Base-by-base conservation (phyloP, 1,140 invertebrate genomes). In the Coptotermes formosanus region DNA sequence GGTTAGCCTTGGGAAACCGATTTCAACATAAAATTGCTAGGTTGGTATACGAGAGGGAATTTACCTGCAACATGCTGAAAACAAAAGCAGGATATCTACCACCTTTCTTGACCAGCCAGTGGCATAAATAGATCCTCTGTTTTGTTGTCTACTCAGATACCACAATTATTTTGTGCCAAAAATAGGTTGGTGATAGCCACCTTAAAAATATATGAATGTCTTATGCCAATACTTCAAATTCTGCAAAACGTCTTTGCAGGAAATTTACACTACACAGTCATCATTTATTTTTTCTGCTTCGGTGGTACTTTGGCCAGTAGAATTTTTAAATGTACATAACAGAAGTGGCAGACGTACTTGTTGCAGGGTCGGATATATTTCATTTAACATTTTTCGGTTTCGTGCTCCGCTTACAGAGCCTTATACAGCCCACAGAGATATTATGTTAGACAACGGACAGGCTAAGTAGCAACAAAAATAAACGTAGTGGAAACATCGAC, bases 1-100 rank as follows among this genome's bases (percentile, higher is more conserved):
- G 25, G 6, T 75, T 75, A 75, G 64, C 64, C 64, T 75, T 75
- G 64, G 64, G 64, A 25, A 25, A 75, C 8, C 64, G 64, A 75
- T 75, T 75, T 75, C 64, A 30, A 75, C 64, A 75, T 25, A 75
- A 75, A 75, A 75, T 75, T 75, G 64, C 64, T 30, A 75, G n/a
- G 59, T 64, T 1, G 2, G n/a, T n/a, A 75, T 8, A 14, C 0
- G 25, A 14, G 64, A 30, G 0, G 9, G 7, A 30, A 8, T 75
- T 75, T 75, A 75, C 64, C 64, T 75, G 64, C n/a, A 75, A 75
- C 64, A n/a, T 75, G 2, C 14, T 30, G 3, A 75, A 75, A 75
- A 75, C 64, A 75, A 75, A 75, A 75, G n/a, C 64, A 25, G 1
- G 64, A 75, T n/a, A n/a, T 75, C 7, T 12, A 0, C 52, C 14